Base-by-base conservation (phyloP, 2,797 vertebrate genomes). In the Lepilemur septentrionalis region DNA sequence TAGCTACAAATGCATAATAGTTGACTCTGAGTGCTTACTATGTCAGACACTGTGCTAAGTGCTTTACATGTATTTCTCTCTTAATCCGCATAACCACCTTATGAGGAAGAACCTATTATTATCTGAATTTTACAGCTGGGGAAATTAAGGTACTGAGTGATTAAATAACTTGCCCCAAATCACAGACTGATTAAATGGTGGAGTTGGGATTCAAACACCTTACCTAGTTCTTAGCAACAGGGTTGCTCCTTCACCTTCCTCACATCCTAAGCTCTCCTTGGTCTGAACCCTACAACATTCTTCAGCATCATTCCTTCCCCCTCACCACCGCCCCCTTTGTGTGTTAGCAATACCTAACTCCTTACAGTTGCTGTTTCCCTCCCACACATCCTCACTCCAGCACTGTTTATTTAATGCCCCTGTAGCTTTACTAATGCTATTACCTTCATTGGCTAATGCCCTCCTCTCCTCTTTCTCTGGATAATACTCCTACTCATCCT, bases 51-150 rank as follows among this genome's bases (percentile, higher is more conserved):
- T 82, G 78, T 14, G 69, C 35, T 82, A 76, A 79, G 43, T 82
- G 67, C 22, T 96, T 92, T 82, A 57, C 35, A 25, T 76, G 14
- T 63, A n/a, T 83, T 72, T 92, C 48, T 85, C 91, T 79, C 72
- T 25, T 76, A 55, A 65, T 48, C 46, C 43, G 85, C 69, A 75
- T 82, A 93, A 82, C 32, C 52, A 78, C 4, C 87, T 89, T 75
- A 55, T 32, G 41, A 90, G 61, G 41, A 73, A 59, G 35, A 14
- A 80, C 23, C 73, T 85, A 63, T 80, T 81, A 95, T 63, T 92
- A 78, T 57, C 7, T 89, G 67, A 41, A 57, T 91, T 93, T 97
- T 87, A 65, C 6, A 92, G n/a, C 18, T 78, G 48, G 43, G 55
- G 10, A 93, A 95, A 89, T 46, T 57, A 86, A 91, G 50, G 59